Conservation (phyloP, 53 echinoderm and acorn worm genomes). For the Holothuria leucospilota region DNA sequence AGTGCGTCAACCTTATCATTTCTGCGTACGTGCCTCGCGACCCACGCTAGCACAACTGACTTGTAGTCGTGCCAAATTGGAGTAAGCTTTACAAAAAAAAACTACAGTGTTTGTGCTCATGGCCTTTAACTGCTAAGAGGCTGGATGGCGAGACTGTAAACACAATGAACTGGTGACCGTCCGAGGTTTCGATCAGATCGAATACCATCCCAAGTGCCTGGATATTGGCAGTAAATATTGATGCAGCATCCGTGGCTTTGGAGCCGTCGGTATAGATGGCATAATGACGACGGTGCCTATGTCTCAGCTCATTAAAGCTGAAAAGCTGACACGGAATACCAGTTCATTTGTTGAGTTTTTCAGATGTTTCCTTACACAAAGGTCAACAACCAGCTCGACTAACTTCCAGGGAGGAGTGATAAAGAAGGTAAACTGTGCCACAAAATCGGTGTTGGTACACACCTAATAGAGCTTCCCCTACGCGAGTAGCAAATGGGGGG, state of each 20-base stretch:
- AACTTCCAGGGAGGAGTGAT: no score
- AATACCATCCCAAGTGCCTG: no score
- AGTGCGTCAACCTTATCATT: no score
- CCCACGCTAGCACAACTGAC: no score
- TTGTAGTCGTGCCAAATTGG: not conserved
- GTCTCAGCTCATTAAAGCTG: no score
- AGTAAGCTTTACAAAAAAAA: not conserved
- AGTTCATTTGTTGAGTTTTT: no score
- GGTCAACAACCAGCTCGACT: no score
- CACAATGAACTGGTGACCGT: not conserved
- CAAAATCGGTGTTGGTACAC: not conserved
- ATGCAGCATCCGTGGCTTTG: constrained; percentile 28
- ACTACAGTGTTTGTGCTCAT: not conserved
- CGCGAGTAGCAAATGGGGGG: not conserved
- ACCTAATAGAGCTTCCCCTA: not conserved
- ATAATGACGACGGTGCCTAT: no score
- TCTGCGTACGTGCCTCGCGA: no score
- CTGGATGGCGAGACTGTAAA: no score
- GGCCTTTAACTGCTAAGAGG: not conserved
- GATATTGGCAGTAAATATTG: not conserved
- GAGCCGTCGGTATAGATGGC: constrained; percentile 9
- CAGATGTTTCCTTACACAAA: no score
- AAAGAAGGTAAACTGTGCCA: no score
- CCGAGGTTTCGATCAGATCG: not conserved
- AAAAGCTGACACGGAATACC: not conserved